These are phyloP conservation scores for Catagonus wagneri DNA, from an alignment of 2,113 vertebrate genomes.

Conservation along the genomic window DNA sequence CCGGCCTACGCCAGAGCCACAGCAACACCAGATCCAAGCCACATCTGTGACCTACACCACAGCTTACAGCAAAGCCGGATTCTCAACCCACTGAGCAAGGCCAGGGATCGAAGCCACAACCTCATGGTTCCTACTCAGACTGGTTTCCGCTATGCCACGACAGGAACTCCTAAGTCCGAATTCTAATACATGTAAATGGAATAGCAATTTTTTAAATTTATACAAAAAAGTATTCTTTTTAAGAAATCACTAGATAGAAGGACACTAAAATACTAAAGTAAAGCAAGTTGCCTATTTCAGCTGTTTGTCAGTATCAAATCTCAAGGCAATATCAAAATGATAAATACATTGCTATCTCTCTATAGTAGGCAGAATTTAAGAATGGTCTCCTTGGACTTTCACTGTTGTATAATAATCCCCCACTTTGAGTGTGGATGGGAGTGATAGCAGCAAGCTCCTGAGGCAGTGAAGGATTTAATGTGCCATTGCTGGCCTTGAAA, in stretches of 20 bases:
- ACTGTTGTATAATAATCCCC: not conserved
- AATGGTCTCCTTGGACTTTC: not conserved
- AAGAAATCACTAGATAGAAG: not conserved
- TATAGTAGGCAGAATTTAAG: constrained; percentile 4
- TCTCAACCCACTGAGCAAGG: too few species aligned
- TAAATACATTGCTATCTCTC: not conserved
- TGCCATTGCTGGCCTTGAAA: not conserved
- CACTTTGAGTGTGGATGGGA: not conserved
- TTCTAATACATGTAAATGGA: constrained; percentile 11
- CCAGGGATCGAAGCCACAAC: too few species aligned
- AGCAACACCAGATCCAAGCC: too few species aligned
- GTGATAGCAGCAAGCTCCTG: not conserved
- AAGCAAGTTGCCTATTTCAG: not conserved
- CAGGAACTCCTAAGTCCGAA: constrained; percentile 13
- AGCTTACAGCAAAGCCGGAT: too few species aligned
- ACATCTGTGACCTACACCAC: too few species aligned
- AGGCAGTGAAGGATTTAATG: not conserved
- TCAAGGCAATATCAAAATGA: not conserved
- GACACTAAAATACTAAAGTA: constrained; percentile 14
- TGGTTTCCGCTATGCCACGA: too few species aligned
- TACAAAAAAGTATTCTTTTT: not conserved
- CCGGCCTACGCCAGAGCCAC: too few species aligned
- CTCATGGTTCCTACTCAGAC: too few species aligned
- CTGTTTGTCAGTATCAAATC: not conserved
- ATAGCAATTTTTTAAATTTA: not conserved